Evolutionary conservation across 1,140 invertebrate species (phyloP).

Genomic region (Calliphora vicina): DNA sequence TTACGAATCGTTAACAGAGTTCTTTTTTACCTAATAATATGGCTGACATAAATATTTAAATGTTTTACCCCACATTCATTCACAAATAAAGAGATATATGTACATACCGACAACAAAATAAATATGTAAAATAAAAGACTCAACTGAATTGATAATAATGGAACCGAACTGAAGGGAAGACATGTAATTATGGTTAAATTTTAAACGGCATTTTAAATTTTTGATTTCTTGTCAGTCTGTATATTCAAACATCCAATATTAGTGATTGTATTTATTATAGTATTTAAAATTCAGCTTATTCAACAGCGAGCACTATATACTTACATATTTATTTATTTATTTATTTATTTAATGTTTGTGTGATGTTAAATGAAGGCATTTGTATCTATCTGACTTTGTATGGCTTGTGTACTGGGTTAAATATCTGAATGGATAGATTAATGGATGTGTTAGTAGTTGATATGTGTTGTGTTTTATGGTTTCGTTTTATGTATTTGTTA

Average conservation of each 20-base stretch:
- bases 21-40: conserved; percentile 9
- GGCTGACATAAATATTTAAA: conserved; percentile 5
- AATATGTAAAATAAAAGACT: background rate
- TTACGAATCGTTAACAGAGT: background rate
- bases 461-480: background rate
- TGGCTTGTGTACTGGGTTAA: no score
- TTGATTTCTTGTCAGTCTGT: background rate
- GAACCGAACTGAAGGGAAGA: background rate
- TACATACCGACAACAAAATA: no score
- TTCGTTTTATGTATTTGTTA: conserved; percentile 14
- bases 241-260: background rate
- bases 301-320: background rate
- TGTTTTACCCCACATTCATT: background rate
- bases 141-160: background rate
- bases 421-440: no score
- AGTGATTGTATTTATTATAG: background rate
- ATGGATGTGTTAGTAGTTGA: no score
- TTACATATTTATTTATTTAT: background rate
- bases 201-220: background rate
- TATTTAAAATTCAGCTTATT: conserved; percentile 11
- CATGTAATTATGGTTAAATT: background rate
- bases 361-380: no score
- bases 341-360: background rate
- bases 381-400: no score
- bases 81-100: background rate